Evolutionary conservation across 2,797 vertebrate species (phyloP).

Genomic region (Lepilemur ruficaudatus): DNA sequence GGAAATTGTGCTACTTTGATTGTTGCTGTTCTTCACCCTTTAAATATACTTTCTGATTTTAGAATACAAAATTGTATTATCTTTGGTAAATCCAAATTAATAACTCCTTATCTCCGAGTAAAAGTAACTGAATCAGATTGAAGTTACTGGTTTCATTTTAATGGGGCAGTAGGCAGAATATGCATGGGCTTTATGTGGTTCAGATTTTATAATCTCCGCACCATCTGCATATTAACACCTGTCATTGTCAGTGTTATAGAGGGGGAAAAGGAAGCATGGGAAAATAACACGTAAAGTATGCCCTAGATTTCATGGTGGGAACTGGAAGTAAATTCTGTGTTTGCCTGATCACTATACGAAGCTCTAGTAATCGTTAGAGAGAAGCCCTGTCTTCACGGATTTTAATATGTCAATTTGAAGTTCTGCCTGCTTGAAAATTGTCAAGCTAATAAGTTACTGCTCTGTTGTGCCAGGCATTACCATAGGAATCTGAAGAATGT

Average conservation of each 20-base stretch:
- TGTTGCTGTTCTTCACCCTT: neutral
- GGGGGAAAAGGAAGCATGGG: neutral
- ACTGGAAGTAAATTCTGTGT: neutral
- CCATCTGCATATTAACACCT: neutral
- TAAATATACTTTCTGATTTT: neutral
- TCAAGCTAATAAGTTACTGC: neutral
- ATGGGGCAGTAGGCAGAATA: neutral
- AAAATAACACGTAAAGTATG: neutral
- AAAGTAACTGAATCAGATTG: neutral
- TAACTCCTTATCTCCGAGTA: neutral
- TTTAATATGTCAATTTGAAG: neutral
- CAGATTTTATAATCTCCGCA: neutral
- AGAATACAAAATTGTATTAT: neutral
- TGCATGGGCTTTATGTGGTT: neutral
- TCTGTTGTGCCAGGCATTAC: neutral
- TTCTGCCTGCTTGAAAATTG: neutral
- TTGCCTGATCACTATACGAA: neutral
- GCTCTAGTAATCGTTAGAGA: neutral
- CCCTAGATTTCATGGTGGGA: neutral
- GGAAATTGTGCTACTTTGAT: neutral
- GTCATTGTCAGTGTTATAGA: rapidly evolving
- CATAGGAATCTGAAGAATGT: neutral
- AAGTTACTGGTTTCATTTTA: neutral
- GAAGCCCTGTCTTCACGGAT: neutral
- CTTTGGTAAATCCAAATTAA: neutral